A percentile compares a stretch with the other conserved stretches of the same genome.
phyloP scores from a whole-genome alignment of 1,140 invertebrate genomes.

The Euura saliciscinereae region DNA sequence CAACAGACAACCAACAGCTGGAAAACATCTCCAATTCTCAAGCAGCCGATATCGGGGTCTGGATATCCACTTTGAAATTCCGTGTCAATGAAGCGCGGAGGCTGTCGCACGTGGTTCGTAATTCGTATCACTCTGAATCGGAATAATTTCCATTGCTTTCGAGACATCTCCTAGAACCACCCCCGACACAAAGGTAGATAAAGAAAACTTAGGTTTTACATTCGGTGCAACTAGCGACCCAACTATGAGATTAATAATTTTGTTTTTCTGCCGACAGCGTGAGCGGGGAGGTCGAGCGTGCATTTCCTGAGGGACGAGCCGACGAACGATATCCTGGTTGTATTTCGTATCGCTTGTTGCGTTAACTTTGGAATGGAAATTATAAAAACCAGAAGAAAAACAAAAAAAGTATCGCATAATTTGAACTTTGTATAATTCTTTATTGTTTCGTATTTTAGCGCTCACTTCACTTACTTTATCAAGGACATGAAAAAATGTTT shows the following conservation, averaged over 20 bases:
- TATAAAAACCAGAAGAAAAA: background rate
- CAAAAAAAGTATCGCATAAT: background rate
- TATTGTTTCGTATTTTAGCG: constrained; percentile 1
- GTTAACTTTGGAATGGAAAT: background rate
- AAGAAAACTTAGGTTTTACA: no score
- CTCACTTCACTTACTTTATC: background rate
- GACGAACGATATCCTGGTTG: no score
- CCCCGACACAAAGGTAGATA: no score
- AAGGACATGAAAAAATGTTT: constrained; percentile 47
- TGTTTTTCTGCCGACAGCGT: background rate
- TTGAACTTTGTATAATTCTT: constrained; percentile 6
- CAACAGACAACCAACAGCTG: background rate
- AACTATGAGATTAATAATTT: background rate
- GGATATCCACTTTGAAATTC: background rate
- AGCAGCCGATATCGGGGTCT: background rate
- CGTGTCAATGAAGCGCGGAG: background rate
- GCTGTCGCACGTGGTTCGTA: no score
- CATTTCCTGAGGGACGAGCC: no score
- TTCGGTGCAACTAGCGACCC: no score
- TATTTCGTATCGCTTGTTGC: no score
- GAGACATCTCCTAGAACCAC: no score
- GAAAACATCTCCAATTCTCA: background rate
- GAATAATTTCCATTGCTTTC: no score
- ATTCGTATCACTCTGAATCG: no score
- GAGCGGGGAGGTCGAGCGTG: background rate